phyloP scores from a whole-genome alignment of 2,888 invertebrate species.

The Dione vanillae region DNA sequence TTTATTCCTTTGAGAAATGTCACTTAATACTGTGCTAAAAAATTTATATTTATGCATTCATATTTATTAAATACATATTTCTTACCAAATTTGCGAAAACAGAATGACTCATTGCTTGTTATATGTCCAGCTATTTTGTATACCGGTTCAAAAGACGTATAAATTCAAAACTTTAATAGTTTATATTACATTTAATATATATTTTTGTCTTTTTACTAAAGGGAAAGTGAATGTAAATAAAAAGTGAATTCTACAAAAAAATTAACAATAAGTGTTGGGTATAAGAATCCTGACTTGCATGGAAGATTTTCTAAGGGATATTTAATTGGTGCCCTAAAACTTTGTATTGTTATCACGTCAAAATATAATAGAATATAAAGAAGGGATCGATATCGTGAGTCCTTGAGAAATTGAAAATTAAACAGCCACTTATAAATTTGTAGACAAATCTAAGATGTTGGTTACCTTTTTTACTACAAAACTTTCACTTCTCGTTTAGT shows the following conservation, averaged over 20 bases:
- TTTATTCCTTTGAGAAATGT: too few relatives aligned
- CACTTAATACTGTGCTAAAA: too few relatives aligned
- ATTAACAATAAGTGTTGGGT: background rate
- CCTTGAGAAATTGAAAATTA: constrained; percentile 47
- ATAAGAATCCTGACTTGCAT: constrained; percentile 1
- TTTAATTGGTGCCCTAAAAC: constrained; percentile 18
- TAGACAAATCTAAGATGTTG: background rate
- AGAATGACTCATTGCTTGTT: too few relatives aligned
- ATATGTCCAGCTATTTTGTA: too few relatives aligned
- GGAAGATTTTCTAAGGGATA: constrained; percentile 2
- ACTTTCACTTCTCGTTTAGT: background rate
- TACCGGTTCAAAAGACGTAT: too few relatives aligned
- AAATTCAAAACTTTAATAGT: background rate
- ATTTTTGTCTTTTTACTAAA: background rate
- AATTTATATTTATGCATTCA: too few relatives aligned
- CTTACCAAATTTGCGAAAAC: too few relatives aligned
- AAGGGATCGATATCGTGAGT: constrained; percentile 1
- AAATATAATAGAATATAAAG: background rate
- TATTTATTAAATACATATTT: too few relatives aligned
- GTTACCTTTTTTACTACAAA: background rate
- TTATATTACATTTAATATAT: too few relatives aligned
- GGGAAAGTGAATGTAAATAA: constrained; percentile 4
- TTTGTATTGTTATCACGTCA: background rate
- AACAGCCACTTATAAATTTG: constrained; percentile 46
- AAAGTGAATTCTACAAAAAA: background rate